These are phyloP conservation scores for Bergia puertoricense DNA, from an alignment of 92 coral and sea anemone genomes.

Conservation along the genomic window DNA sequence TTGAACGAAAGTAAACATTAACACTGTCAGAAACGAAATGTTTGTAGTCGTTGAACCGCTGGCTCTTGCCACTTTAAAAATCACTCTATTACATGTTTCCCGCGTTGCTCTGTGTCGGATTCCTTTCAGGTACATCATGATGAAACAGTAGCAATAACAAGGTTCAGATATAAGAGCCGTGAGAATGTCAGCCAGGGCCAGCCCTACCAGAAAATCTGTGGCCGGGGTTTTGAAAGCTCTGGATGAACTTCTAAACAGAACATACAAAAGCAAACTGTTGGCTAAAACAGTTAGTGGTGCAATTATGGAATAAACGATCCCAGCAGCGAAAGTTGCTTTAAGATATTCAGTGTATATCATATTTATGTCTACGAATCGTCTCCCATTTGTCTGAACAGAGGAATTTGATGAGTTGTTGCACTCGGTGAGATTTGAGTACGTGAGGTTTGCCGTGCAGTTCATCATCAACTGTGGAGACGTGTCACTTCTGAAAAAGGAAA, in stretches of 20 bases:
- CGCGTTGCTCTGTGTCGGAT: background rate
- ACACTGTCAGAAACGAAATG: conserved; percentile 30
- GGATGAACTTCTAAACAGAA: background rate
- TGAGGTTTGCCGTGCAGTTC: background rate
- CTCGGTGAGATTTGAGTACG: background rate
- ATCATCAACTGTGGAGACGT: background rate
- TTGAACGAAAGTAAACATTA: conserved; percentile 32
- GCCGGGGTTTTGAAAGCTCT: conserved; percentile 6
- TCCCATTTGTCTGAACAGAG: background rate
- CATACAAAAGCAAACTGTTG: background rate
- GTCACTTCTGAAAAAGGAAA: no score
- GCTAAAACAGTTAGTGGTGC: conserved; percentile 20
- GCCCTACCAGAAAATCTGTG: conserved; percentile 25
- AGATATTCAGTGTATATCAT: background rate
- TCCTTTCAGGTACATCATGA: background rate
- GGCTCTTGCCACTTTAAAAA: background rate
- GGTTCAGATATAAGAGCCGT: conserved; percentile 12
- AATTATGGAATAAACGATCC: conserved; percentile 8
- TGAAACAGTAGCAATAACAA: background rate
- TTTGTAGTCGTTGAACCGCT: background rate
- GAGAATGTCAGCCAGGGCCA: conserved; percentile 26
- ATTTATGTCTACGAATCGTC: background rate
- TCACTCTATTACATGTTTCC: background rate
- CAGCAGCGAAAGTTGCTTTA: background rate
- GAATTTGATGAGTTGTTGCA: background rate